These are phyloP conservation scores for Entelurus aequoreus DNA, from an alignment of 2,113 vertebrate species.

Conservation along the genomic window DNA sequence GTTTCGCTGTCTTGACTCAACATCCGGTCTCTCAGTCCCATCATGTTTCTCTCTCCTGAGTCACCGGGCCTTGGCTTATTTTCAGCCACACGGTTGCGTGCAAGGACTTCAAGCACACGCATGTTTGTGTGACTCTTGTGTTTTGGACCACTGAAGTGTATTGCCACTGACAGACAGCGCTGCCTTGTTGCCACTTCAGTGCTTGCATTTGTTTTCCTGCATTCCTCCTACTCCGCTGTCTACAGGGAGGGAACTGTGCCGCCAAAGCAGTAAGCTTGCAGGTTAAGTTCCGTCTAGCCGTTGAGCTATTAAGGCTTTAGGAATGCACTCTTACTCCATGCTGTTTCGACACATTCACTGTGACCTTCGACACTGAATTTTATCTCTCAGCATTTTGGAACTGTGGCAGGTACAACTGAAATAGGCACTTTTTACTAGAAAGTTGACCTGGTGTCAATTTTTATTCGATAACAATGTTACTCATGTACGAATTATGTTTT, in stretches of 20 bases:
- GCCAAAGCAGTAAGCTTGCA: constrained; percentile 12
- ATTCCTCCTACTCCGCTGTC: background rate
- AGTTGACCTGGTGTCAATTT: too few relatives aligned
- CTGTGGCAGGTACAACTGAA: too few relatives aligned
- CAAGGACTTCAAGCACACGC: background rate
- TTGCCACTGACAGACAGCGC: background rate
- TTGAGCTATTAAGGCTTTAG: constrained; percentile 14
- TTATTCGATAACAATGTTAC: too few relatives aligned
- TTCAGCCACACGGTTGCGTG: constrained; percentile 21
- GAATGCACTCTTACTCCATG: constrained; percentile 8
- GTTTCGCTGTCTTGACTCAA: constrained; percentile 39
- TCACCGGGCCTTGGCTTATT: constrained; percentile 17
- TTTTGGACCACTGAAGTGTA: constrained; percentile 1
- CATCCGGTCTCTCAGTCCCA: constrained; percentile 13
- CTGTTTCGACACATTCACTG: background rate
- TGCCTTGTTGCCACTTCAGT: background rate
- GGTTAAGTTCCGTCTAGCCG: constrained; percentile 19
- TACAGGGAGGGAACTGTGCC: constrained; percentile 19
- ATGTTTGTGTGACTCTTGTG: constrained; percentile 12
- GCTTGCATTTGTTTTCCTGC: constrained; percentile 10
- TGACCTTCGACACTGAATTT: background rate
- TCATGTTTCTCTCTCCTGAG: constrained; percentile 32
- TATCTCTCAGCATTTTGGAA: too few relatives aligned
- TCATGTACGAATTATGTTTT: too few relatives aligned
- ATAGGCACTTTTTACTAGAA: too few relatives aligned